A percentile compares a stretch with the other conserved stretches of the same genome.
Conservation (phyloP, 2,797 vertebrate genomes). For the Apogon hyalosoma region DNA sequence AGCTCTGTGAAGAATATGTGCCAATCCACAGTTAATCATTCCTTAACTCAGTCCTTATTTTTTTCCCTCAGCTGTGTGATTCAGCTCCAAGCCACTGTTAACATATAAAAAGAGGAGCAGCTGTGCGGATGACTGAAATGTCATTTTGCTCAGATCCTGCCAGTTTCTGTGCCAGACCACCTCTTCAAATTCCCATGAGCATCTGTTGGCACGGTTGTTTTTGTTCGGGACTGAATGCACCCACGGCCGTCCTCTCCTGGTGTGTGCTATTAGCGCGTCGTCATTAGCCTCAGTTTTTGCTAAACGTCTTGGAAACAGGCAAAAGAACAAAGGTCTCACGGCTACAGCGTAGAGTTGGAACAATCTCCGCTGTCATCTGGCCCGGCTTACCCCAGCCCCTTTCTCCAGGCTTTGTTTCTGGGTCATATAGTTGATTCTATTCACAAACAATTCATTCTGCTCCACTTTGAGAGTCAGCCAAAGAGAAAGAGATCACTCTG, state of each 20-base stretch:
- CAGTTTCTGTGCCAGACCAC: conserved; percentile 46
- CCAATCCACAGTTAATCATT: conserved; percentile 12
- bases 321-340: conserved; percentile 8
- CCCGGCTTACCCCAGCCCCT: conserved; percentile 16
- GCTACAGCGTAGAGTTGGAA: conserved; percentile 10
- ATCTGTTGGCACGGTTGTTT: conserved; percentile 25
- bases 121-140: conserved; percentile 56
- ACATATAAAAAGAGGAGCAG: conserved; percentile 55
- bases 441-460: conserved; percentile 59
- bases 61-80: conserved; percentile 11
- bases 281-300: conserved; percentile 19
- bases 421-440: conserved; percentile 63
- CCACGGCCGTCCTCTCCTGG: conserved; percentile 34
- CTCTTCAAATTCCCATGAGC: conserved; percentile 45
- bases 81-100: conserved; percentile 45
- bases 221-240: conserved; percentile 6
- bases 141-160: conserved; percentile 43
- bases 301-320: conserved; percentile 13
- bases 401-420: conserved; percentile 63
- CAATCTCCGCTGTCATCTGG: conserved; percentile 25
- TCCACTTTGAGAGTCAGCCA: conserved; percentile 58
- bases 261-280: conserved; percentile 4
- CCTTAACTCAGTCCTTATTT: conserved; percentile 24
- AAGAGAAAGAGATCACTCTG: conserved; percentile 45
- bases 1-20: conserved; percentile 13